Conservation (phyloP, 2,113 vertebrate genomes). For the Passer montanus region DNA sequence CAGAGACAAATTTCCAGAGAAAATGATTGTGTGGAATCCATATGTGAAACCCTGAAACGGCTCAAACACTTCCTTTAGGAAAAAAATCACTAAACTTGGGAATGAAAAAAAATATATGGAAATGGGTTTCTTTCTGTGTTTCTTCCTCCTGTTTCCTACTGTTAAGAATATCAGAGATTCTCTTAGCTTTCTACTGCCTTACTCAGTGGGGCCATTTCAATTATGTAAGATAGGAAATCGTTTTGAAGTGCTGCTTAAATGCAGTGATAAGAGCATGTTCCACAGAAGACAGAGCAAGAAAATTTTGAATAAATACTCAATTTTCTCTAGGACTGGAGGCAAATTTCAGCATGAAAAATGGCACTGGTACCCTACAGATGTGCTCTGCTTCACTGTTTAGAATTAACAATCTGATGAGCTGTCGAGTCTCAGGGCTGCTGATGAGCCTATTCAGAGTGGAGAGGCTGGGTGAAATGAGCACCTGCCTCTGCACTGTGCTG, state of each 20-base stretch:
- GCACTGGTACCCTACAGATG: constrained; percentile 31
- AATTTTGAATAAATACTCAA: constrained; percentile 61
- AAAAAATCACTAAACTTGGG: neutral
- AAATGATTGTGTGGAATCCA: neutral
- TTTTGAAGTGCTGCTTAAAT: constrained; percentile 48
- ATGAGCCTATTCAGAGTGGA: constrained; percentile 66
- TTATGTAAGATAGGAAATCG: constrained; percentile 19
- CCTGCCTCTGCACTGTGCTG: constrained; percentile 39
- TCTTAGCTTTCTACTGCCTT: neutral
- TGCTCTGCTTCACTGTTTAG: constrained; percentile 35
- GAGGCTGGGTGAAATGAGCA: constrained; percentile 46
- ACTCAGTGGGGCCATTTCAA: neutral
- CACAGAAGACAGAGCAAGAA: constrained; percentile 25
- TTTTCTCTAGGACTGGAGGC: constrained; percentile 35
- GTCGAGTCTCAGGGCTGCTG: constrained; percentile 32
- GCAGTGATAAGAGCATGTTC: neutral
- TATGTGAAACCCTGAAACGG: neutral
- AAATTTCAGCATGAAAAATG: constrained; percentile 46
- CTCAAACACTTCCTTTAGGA: neutral
- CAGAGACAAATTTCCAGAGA: neutral
- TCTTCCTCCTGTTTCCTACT: neutral
- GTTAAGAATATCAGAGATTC: constrained; percentile 20
- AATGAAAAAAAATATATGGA: neutral
- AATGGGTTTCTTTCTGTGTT: neutral
- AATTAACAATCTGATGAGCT: constrained; percentile 62